phyloP scores from a whole-genome alignment of 1,140 invertebrate species.

The Drosophila lowei region DNA sequence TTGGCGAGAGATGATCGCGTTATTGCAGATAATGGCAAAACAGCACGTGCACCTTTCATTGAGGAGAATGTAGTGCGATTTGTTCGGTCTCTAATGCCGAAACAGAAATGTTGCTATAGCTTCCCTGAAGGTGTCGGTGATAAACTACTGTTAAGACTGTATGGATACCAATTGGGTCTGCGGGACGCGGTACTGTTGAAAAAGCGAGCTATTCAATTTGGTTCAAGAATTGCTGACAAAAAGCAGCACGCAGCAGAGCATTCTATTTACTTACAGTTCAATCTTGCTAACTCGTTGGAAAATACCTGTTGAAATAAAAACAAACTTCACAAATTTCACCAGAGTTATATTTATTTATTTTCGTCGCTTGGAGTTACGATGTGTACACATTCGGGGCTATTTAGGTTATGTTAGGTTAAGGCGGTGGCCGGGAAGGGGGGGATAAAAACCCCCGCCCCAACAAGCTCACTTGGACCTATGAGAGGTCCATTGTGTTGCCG shows the following conservation, averaged over 20 bases:
- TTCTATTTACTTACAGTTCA: conserved; percentile 82
- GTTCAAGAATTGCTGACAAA: conserved; percentile 96
- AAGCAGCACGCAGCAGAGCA: conserved; percentile 94
- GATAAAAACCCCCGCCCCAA: no score
- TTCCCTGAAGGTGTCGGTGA: conserved; percentile 93
- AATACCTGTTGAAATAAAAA: neutral
- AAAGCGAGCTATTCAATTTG: conserved; percentile 98
- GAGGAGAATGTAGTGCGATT: conserved; percentile 94
- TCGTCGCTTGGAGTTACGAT: no score
- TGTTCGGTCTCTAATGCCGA: conserved; percentile 88
- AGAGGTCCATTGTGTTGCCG: no score
- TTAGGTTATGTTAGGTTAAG: no score
- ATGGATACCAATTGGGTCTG: conserved; percentile 89
- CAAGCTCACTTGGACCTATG: no score
- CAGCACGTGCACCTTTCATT: conserved; percentile 95
- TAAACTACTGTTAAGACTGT: conserved; percentile 94
- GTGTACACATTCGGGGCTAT: no score
- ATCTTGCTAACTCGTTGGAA: neutral
- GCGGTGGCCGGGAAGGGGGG: no score
- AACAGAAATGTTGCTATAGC: conserved; percentile 89
- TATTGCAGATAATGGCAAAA: conserved; percentile 90
- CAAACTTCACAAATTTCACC: no score
- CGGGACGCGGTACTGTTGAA: conserved; percentile 87
- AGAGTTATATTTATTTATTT: no score
- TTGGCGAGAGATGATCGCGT: conserved; percentile 96